phyloP scores from a whole-genome alignment of 2,797 vertebrate genomes.

The Coccyzus lansbergi region DNA sequence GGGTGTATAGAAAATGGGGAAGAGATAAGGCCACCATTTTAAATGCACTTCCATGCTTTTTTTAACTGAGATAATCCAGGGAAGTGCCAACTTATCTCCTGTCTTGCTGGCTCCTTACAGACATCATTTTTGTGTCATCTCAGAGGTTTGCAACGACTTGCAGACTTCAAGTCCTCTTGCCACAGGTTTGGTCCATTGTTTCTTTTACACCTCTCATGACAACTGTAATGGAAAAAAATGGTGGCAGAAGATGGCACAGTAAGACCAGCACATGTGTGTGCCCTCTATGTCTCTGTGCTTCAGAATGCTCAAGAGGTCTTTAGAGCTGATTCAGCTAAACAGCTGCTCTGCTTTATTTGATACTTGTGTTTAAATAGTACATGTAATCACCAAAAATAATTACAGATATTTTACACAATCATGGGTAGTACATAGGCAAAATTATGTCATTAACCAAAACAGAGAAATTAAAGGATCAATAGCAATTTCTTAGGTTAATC shows the following conservation, averaged over 20 bases:
- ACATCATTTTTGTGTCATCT: background rate
- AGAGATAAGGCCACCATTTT: background rate
- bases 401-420: background rate
- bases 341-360: background rate
- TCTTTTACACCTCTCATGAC: background rate
- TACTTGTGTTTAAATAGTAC: background rate
- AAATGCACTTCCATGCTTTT: background rate
- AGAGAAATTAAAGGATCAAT: background rate
- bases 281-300: background rate
- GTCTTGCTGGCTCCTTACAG: background rate
- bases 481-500: background rate
- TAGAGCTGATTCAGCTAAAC: background rate
- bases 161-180: background rate
- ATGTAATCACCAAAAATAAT: background rate
- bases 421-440: background rate
- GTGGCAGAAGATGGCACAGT: background rate
- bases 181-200: background rate
- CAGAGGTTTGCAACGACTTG: background rate
- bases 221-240: background rate
- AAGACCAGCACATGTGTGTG: fast-evolving
- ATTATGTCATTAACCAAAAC: background rate
- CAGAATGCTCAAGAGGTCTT: background rate
- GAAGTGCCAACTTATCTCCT: background rate
- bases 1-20: background rate
- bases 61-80: background rate